phyloP scores from a whole-genome alignment of 2,888 invertebrate species.

The Leptopterna dolabrata region DNA sequence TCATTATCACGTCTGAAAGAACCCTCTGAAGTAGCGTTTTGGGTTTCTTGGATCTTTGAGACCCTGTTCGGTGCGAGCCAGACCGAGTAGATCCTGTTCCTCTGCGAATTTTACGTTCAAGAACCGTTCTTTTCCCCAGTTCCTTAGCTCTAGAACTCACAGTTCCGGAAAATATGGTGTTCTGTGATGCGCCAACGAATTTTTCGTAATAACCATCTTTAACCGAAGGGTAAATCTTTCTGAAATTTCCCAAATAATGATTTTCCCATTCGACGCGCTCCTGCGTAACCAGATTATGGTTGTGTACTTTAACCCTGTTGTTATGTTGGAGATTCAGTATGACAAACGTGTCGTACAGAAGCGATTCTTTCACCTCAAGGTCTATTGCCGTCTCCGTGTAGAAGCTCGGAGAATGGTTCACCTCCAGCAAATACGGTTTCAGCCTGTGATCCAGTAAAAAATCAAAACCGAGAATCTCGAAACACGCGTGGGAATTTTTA shows the following conservation, averaged over 20 bases:
- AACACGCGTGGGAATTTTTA: conserved; percentile 86
- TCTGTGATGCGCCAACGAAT: background rate
- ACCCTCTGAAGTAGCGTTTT: background rate
- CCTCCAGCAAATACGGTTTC: conserved; percentile 88
- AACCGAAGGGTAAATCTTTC: conserved; percentile 75
- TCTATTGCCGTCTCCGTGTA: conserved; percentile 90
- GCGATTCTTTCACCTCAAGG: conserved; percentile 84
- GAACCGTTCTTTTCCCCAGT: background rate
- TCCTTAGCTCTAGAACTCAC: background rate
- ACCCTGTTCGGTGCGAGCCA: background rate
- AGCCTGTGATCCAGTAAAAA: conserved; percentile 86
- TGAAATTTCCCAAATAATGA: conserved; percentile 80
- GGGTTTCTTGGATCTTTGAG: background rate
- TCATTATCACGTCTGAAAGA: background rate
- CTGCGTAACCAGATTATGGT: background rate
- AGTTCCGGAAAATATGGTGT: background rate
- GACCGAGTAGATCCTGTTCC: background rate
- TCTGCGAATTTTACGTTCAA: background rate
- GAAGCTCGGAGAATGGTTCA: conserved; percentile 94
- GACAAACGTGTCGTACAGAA: conserved; percentile 81
- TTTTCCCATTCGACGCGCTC: conserved; percentile 74
- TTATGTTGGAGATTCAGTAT: conserved; percentile 82
- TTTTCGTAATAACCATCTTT: conserved; percentile 73
- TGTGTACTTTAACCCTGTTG: conserved; percentile 77
- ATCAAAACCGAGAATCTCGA: conserved; percentile 92